Base-by-base conservation (phyloP, 2,113 vertebrate species). In the Toxotes chatareus region DNA sequence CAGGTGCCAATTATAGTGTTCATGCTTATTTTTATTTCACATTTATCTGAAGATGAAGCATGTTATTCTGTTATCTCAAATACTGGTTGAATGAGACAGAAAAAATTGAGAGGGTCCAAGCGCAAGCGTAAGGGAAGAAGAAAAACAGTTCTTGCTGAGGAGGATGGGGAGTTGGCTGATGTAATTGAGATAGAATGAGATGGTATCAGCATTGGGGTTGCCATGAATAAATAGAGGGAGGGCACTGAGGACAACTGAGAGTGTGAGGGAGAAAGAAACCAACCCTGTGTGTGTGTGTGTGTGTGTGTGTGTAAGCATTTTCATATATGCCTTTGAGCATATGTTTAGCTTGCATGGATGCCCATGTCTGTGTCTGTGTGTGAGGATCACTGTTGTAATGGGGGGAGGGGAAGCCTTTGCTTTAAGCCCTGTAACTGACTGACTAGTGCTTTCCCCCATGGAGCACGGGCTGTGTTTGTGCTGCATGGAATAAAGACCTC, bases 181-280 rank as follows among this genome's bases (percentile, higher is more conserved):
- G 93, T 93, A 93, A 94, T 92, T 93, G 93, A 94, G 93, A 93
- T 93, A 92, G 93, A 93, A 94, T 92, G 87, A 93, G 92, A 95
- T 93, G 74, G 85, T 90, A 94, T 94, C 94, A 93, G 90, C 84
- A 64, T 79, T 66, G 88, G 88, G 90, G 89, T 93, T 71, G 73
- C 86, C 88, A 85, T 90, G 91, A 92, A 93, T 92, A 95, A 94
- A 94, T 92, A 94, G 60, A 86, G 86, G 82, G 91, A 90, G 89
- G 89, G 90, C 91, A 91, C 82, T 80, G 82, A 93, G 89, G 84
- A 88, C 73, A 82, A 85, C 46, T 56, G 82, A 73, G 73, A 84
- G 87, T 88, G 90, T 91, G 88, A 89, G 86, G 88, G 81, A 90
- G 72, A 90, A 83, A 84, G 79, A 86, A 51, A 73, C 76, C 79